Base-by-base conservation (phyloP, 2,888 invertebrate genomes). In the Eumacrocentrus americanus region DNA sequence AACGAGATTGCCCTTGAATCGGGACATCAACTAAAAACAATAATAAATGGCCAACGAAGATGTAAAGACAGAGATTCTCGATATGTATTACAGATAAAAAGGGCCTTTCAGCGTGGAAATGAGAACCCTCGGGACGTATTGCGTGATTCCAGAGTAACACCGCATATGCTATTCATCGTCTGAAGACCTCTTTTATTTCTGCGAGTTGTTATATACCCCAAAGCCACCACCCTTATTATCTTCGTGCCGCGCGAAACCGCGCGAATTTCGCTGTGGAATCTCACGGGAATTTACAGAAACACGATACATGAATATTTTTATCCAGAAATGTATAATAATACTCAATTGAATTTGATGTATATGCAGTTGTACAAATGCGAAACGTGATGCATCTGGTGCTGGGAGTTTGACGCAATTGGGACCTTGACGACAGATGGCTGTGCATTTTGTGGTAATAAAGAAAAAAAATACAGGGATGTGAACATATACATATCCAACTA, bases 1-100 rank as follows among this genome's bases (percentile, higher is more conserved):
- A 47, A 56, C 44, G 57, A 55, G 58, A 51, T 58, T 54, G 58
- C 55, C 58, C 62, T 58, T 58, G 53, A 64, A 60, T 60, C 40
- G 34, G 44, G 22, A 46, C n/a, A 22, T 14, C 22, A 12, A 11
- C 16, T 52, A 38, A 22, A 35, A 14, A 52, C 37, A 37, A 48
- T 47, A 46, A 52, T 35, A 60, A 22, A 60, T n/a, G n/a, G n/a
- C n/a, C n/a, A n/a, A n/a, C n/a, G n/a, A n/a, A n/a, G n/a, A n/a
- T n/a, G n/a, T n/a, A 38, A 6, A 2, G 12, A 22, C 35, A 16
- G 58, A 60, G 23, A 38, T 34, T 3, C 40, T 42, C 16, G 29
- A 47, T 57, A 4, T 35, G n/a, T 35, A 4, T 35, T 35, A 4
- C n/a, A 18, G 14, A 2, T 20, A 16, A 4, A 42, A 42, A 18